Evolutionary conservation across 2,113 vertebrate genomes (phyloP), one percentile per base, ranked within the genome.

Genomic region (Tychaedon coryphoeus): DNA sequence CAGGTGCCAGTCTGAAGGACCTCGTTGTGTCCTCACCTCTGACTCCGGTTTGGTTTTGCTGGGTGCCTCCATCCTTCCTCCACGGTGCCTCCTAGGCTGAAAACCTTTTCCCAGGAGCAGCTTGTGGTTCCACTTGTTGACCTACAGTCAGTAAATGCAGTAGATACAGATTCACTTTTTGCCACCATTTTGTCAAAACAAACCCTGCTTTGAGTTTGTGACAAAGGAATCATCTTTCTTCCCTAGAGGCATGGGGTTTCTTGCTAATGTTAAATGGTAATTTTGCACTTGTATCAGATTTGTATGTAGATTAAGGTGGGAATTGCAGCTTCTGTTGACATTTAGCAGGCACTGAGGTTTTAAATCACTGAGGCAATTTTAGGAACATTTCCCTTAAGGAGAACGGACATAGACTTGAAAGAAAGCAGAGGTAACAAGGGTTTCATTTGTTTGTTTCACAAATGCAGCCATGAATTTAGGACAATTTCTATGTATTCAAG

Each of bases 311-410:
- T 70, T 28, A 43, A 7, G 57, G 28, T 54, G 38, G 60, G 33
- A 83, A 83, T 67, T 50, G 34, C 31, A 90, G 13, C 18, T 90
- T 90, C 50, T 6, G 3, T 10, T 83, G 92, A 86, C 42, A 10
- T 86, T 88, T 54, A 83, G 62, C 71, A 90, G 86, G 47, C 47
- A 14, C 14, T 66, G 91, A 83, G 47, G 36, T 93, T 90, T 90
- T 56, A 80, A 86, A 78, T 92, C 34, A 1, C 53, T 33, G 28
- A 77, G 48, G 77, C 70, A 81, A 78, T 84, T 90, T 95, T 72
- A 66, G 69, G 78, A 80, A 72, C 38, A 43, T 91, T 33, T 6
- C 12, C 24, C 76, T 93, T 20, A 31, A 77, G 83, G 57, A 83
- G 43, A 82, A 80, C 53, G 48, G 56, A 70, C 19, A 23, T n/a